Conservation (phyloP, 2,797 vertebrate species). For the Chrysolophus pictus region DNA sequence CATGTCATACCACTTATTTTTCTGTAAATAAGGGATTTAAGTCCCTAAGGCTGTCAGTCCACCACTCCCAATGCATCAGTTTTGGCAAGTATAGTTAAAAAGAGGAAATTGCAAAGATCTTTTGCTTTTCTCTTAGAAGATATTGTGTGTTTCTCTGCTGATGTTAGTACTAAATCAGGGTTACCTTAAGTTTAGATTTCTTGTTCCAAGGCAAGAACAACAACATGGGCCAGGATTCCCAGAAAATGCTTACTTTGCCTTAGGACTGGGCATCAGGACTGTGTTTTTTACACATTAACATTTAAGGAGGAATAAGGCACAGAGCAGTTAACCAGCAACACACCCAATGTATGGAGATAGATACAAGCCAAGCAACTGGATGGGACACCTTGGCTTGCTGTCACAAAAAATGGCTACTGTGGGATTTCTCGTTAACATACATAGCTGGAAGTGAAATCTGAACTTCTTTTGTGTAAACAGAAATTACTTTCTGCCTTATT, state of each 20-base stretch:
- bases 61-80: background rate
- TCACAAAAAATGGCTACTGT: conserved; percentile 27
- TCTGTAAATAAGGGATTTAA: background rate
- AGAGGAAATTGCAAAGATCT: background rate
- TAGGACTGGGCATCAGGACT: background rate
- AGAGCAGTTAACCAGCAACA: background rate
- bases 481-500: conserved; percentile 35
- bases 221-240: background rate
- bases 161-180: background rate
- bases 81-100: background rate
- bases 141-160: background rate
- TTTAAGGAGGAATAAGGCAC: conserved; percentile 8
- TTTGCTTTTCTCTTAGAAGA: background rate
- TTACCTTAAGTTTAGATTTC: background rate
- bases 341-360: conserved; percentile 21
- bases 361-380: conserved; percentile 19
- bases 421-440: conserved; percentile 39
- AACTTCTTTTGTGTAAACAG: conserved; percentile 29
- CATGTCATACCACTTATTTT: background rate
- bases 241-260: background rate
- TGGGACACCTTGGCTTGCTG: conserved; percentile 1
- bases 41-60: background rate
- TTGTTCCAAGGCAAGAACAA: background rate
- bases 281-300: background rate
- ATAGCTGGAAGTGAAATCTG: conserved; percentile 39